Conservation (phyloP, 2,888 invertebrate species). For the Xylocampa areola region DNA sequence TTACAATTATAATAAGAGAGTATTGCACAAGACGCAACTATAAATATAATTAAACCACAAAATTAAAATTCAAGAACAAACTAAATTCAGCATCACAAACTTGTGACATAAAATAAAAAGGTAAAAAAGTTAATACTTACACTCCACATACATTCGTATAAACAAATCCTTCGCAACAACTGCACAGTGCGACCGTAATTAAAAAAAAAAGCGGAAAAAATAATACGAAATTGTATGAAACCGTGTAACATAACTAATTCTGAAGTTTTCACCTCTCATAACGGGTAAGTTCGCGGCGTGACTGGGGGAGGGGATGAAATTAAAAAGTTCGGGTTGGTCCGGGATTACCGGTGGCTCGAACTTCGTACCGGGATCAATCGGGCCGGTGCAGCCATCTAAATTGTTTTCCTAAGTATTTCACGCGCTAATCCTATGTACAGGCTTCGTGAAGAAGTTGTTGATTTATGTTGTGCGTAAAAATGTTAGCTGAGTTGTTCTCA, state of each 20-base stretch:
- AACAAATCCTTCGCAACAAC: constrained; percentile 35
- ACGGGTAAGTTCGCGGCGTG: constrained; percentile 34
- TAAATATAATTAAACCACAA: constrained; percentile 16
- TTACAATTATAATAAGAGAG: not conserved
- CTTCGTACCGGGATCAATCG: constrained; percentile 45
- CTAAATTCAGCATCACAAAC: constrained; percentile 25
- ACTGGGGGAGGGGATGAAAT: constrained; percentile 38
- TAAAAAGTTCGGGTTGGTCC: constrained; percentile 45
- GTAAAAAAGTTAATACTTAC: constrained; percentile 18
- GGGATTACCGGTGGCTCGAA: constrained; percentile 36
- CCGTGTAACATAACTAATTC: constrained; percentile 56
- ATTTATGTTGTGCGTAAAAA: constrained; percentile 27
- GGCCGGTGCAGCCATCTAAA: constrained; percentile 37
- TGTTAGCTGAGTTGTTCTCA: constrained; percentile 23
- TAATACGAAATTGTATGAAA: constrained; percentile 22
- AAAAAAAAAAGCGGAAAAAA: constrained; percentile 31
- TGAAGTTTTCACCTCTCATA: constrained; percentile 61
- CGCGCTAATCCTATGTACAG: constrained; percentile 25
- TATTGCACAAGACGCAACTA: not conserved
- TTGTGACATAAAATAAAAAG: constrained; percentile 32
- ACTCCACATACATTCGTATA: constrained; percentile 28
- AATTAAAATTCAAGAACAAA: constrained; percentile 30
- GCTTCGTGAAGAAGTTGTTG: constrained; percentile 27
- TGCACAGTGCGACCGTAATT: constrained; percentile 44
- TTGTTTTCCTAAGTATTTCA: constrained; percentile 45